Conservation (phyloP, 2,113 vertebrate genomes). For the Lophura nycthemera region DNA sequence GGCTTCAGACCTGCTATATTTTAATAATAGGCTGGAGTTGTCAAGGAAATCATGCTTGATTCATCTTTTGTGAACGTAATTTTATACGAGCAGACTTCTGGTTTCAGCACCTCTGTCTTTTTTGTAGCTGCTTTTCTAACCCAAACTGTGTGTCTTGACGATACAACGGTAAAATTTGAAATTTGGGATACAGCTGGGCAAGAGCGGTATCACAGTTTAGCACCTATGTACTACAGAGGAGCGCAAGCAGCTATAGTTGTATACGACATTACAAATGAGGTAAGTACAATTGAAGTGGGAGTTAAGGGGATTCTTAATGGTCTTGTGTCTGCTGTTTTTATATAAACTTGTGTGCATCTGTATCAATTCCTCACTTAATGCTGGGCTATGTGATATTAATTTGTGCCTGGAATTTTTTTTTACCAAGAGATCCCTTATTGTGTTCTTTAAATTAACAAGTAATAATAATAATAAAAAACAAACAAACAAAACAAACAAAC, state of each 20-base stretch:
- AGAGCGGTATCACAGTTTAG: conserved; percentile 98
- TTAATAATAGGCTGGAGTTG: not conserved
- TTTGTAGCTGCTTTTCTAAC: conserved; percentile 97
- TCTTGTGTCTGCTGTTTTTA: not conserved
- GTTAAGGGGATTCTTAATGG: not conserved
- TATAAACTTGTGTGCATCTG: not conserved
- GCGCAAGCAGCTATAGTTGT: conserved; percentile 99
- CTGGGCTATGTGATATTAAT: not conserved
- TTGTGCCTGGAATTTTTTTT: not conserved
- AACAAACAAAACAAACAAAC: too few relatives aligned
- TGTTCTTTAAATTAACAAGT: not conserved
- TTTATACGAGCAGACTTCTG: not conserved
- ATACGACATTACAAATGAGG: conserved; percentile 98
- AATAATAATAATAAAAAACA: not conserved
- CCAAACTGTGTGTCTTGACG: conserved; percentile 98
- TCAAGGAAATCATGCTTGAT: not conserved
- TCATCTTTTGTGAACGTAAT: not conserved
- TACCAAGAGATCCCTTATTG: not conserved
- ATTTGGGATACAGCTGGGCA: conserved; percentile 99
- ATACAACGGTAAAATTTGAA: conserved; percentile 99
- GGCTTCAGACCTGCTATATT: not conserved
- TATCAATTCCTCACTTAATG: accelerated
- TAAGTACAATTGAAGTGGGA: conserved; percentile 61
- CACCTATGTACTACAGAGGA: conserved; percentile 99
- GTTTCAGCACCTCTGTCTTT: conserved; percentile 59